Evolutionary conservation across 2,888 invertebrate species (phyloP).

Genomic region (Chaetoderma sp.): DNA sequence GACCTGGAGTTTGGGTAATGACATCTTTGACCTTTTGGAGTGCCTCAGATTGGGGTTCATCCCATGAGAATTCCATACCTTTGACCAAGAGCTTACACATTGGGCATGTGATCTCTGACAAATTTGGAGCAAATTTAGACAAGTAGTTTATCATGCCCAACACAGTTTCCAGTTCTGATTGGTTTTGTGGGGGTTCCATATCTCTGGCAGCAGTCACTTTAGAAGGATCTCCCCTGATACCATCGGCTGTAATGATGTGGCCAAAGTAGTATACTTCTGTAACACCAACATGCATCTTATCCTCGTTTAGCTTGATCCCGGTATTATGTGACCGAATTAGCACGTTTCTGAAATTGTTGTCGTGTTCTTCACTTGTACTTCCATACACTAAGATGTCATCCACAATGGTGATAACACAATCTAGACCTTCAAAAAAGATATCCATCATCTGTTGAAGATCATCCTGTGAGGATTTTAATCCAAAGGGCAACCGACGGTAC

Average conservation of each 20-base stretch:
- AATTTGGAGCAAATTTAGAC: slow-evolving; percentile 18
- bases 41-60: no score
- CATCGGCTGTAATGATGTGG: slow-evolving; percentile 10
- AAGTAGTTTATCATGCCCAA: slow-evolving; percentile 29
- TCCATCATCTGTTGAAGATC: slow-evolving; percentile 13
- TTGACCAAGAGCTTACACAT: no score
- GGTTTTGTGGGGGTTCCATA: slow-evolving; percentile 15
- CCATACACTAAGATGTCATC: slow-evolving; percentile 14
- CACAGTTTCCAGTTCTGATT: slow-evolving; percentile 27
- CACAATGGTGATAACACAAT: background rate
- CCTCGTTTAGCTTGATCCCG: slow-evolving; percentile 10
- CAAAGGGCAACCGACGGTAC: background rate
- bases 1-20: no score
- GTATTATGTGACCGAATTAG: slow-evolving; percentile 2
- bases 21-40: no score
- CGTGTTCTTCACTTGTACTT: slow-evolving; percentile 1
- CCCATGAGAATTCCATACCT: no score
- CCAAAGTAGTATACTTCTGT: slow-evolving; percentile 29
- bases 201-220: slow-evolving; percentile 24
- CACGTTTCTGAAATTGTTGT: background rate
- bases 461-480: slow-evolving; percentile 5
- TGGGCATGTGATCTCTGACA: slow-evolving; percentile 10
- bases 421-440: slow-evolving; percentile 7
- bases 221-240: slow-evolving; percentile 30
- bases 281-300: slow-evolving; percentile 1